Conservation (phyloP, 2,113 vertebrate genomes). For the Heterochromis multidens region DNA sequence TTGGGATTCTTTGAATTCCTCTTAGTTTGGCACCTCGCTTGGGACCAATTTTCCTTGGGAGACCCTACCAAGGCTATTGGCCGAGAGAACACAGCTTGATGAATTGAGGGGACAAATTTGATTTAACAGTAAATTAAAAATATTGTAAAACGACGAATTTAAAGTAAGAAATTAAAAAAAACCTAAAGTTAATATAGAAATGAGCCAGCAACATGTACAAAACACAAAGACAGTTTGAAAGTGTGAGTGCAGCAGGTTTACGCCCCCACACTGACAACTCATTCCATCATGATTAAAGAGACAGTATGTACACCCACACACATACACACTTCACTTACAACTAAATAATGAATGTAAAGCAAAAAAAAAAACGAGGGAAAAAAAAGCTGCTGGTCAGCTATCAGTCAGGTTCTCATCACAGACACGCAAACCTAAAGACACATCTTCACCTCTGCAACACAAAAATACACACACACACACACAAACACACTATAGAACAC, state of each 20-base stretch:
- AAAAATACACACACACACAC: neutral
- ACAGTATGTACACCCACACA: neutral
- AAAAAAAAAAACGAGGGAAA: neutral
- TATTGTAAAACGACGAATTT: accelerated
- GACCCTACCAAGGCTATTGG: neutral
- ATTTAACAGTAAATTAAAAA: neutral
- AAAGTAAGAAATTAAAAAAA: neutral
- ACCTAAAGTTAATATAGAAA: neutral
- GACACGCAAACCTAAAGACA: neutral
- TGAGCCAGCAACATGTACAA: neutral
- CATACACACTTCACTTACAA: neutral
- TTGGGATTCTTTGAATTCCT: neutral
- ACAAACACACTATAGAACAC: no score
- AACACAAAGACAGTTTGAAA: neutral
- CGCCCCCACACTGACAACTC: neutral
- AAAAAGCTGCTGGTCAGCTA: neutral
- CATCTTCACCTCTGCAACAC: neutral
- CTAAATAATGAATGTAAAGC: constrained; percentile 23
- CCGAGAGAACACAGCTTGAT: accelerated
- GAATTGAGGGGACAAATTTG: neutral
- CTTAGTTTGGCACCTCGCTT: accelerated
- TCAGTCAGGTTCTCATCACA: neutral
- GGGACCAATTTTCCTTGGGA: neutral
- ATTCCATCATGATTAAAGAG: neutral
- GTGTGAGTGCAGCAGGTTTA: neutral